Percentiles rank a stretch among this genome's conserved stretches.
Evolutionary conservation across 2,113 vertebrate genomes (phyloP).

Genomic region (Synchiropus splendidus): DNA sequence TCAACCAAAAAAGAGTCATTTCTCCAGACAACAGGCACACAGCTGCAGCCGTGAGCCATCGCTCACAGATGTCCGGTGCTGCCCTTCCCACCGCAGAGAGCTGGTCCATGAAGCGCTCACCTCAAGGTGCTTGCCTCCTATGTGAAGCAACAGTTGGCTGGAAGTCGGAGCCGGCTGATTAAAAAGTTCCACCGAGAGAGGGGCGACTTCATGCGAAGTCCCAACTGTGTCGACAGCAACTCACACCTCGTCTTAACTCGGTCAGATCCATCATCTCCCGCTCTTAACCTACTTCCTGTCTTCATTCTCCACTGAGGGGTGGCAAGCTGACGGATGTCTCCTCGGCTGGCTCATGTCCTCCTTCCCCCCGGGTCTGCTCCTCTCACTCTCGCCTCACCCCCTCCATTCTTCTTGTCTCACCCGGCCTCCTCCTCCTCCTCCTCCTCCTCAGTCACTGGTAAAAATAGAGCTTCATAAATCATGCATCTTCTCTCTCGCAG

Average conservation of each 20-base stretch:
- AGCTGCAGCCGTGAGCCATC: no score
- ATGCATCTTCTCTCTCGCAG: slow-evolving; percentile 62
- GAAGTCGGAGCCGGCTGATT: no score
- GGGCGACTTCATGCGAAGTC: slow-evolving; percentile 6
- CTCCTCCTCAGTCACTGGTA: slow-evolving; percentile 67
- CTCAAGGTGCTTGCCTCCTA: no score
- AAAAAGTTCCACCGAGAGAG: slow-evolving; percentile 2
- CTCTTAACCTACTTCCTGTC: slow-evolving; percentile 44
- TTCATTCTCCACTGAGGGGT: slow-evolving; percentile 38
- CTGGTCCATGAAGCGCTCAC: no score
- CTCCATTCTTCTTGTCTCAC: slow-evolving; percentile 9
- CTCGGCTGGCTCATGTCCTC: slow-evolving; percentile 29
- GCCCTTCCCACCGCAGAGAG: no score
- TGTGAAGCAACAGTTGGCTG: no score
- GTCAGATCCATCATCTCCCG: slow-evolving; percentile 45
- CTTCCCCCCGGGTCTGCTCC: slow-evolving; percentile 34
- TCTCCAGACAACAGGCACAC: no score
- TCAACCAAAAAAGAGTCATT: no score
- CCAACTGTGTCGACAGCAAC: slow-evolving; percentile 2
- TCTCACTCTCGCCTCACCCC: slow-evolving; percentile 15
- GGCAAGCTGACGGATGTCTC: slow-evolving; percentile 52
- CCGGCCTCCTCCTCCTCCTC: slow-evolving; percentile 20
- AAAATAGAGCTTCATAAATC: slow-evolving; percentile 80
- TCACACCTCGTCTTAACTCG: slow-evolving; percentile 18
- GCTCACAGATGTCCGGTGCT: no score